These are phyloP conservation scores for Helostoma temminkii DNA, from an alignment of 2,797 vertebrate species.

Conservation along the genomic window DNA sequence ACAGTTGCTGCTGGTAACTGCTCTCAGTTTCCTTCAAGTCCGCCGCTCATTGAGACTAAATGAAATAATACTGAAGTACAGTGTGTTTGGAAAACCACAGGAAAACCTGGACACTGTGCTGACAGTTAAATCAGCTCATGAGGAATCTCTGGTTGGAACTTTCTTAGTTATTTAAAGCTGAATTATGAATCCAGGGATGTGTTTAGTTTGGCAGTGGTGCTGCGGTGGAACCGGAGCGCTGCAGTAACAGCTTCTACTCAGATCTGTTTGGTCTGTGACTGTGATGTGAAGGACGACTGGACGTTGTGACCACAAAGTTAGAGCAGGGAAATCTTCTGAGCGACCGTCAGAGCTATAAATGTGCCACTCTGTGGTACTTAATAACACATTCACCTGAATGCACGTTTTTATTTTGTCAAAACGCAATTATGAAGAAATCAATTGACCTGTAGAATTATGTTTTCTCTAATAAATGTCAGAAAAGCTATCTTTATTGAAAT, in stretches of 20 bases:
- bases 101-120: slow-evolving; percentile 17
- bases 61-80: not conserved
- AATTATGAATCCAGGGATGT: slow-evolving; percentile 8
- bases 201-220: slow-evolving; percentile 32
- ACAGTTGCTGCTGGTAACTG: not conserved
- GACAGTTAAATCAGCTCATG: slow-evolving; percentile 35
- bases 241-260: not conserved
- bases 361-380: no score
- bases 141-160: slow-evolving; percentile 20
- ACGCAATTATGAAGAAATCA: no score
- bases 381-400: no score
- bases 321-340: not conserved
- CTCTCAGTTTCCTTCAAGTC: not conserved
- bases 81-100: slow-evolving; percentile 7
- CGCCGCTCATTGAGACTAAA: not conserved
- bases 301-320: not conserved
- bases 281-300: not conserved
- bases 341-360: no score
- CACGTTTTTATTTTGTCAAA: no score
- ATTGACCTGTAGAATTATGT: no score
- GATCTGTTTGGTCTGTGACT: not conserved
- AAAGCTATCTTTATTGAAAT: no score
- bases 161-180: slow-evolving; percentile 8
- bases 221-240: slow-evolving; percentile 10
- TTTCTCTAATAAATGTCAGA: no score